Evolutionary conservation across 2,113 vertebrate species (phyloP).

Genomic region (Callipepla californica): DNA sequence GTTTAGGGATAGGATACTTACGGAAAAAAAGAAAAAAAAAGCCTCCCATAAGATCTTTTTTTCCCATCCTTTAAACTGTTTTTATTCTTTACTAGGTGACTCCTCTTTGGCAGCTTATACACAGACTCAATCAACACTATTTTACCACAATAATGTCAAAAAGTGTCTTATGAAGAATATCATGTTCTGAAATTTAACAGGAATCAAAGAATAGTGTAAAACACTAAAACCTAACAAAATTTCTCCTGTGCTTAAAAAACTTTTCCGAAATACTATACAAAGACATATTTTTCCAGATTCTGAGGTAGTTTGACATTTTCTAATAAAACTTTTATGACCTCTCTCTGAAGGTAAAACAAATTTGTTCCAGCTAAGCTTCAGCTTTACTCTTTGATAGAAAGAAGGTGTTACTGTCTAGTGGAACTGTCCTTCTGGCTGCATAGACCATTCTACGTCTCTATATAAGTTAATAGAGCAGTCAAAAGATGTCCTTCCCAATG

Average conservation of each 20-base stretch:
- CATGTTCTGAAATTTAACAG: neutral
- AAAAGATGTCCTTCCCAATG: neutral
- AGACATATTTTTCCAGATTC: neutral
- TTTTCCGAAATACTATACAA: neutral
- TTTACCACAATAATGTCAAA: neutral
- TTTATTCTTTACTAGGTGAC: conserved; percentile 9
- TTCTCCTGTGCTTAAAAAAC: neutral
- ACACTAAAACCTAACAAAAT: neutral
- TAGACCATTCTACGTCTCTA: neutral
- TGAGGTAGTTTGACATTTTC: neutral
- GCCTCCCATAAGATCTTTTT: neutral
- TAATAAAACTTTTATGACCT: neutral
- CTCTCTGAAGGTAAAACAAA: neutral
- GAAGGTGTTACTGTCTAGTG: neutral
- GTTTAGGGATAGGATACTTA: neutral
- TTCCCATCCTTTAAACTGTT: conserved; percentile 31
- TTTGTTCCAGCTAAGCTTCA: neutral
- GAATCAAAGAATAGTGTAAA: neutral
- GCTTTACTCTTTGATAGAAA: neutral
- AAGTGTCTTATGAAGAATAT: neutral
- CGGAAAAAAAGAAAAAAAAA: too few relatives aligned
- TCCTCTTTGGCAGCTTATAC: conserved; percentile 14
- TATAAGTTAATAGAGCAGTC: neutral
- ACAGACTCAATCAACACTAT: conserved; percentile 20
- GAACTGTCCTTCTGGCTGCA: neutral